These are phyloP conservation scores for Taphrorychus bicolor DNA, from an alignment of 2,888 invertebrate species.

Conservation along the genomic window DNA sequence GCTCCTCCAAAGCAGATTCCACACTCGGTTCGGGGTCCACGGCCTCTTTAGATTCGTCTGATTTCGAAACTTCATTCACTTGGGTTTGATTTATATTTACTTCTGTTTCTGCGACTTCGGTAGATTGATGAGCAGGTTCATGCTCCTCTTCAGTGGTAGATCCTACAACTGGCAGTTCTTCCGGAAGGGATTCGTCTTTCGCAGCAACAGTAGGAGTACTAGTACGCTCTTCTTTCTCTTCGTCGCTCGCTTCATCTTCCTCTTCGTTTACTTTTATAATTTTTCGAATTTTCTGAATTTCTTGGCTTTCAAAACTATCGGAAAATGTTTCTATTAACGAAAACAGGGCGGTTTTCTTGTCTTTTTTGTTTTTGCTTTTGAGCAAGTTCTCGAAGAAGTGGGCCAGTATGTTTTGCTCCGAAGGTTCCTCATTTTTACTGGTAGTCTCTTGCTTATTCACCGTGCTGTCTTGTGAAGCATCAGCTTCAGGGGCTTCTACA, in stretches of 20 bases:
- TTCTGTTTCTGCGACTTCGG: not conserved
- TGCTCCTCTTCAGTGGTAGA: slow-evolving; percentile 39
- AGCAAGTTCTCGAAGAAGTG: slow-evolving; percentile 51
- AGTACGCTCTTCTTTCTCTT: not conserved
- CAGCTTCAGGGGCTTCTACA: not conserved
- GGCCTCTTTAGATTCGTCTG: slow-evolving; percentile 1
- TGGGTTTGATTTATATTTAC: no score
- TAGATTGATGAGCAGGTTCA: not conserved
- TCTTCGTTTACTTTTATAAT: slow-evolving; percentile 66
- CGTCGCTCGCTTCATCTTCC: slow-evolving; percentile 56
- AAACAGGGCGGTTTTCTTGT: slow-evolving; percentile 48
- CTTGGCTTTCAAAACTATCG: slow-evolving; percentile 49
- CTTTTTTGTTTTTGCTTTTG: slow-evolving; percentile 48
- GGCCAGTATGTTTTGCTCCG: slow-evolving; percentile 50
- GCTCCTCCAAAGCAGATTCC: not conserved
- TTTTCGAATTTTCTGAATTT: slow-evolving; percentile 65
- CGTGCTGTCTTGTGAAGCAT: not conserved
- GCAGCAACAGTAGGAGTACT: not conserved
- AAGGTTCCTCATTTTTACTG: slow-evolving; percentile 32
- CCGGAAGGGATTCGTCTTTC: not conserved
- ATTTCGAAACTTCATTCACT: slow-evolving; percentile 24
- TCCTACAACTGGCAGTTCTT: slow-evolving; percentile 35
- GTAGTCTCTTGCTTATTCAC: not conserved
- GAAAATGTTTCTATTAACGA: slow-evolving; percentile 51
- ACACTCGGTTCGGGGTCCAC: no score